Conservation (phyloP, 2,797 vertebrate species). For the Anabacerthia variegaticeps region DNA sequence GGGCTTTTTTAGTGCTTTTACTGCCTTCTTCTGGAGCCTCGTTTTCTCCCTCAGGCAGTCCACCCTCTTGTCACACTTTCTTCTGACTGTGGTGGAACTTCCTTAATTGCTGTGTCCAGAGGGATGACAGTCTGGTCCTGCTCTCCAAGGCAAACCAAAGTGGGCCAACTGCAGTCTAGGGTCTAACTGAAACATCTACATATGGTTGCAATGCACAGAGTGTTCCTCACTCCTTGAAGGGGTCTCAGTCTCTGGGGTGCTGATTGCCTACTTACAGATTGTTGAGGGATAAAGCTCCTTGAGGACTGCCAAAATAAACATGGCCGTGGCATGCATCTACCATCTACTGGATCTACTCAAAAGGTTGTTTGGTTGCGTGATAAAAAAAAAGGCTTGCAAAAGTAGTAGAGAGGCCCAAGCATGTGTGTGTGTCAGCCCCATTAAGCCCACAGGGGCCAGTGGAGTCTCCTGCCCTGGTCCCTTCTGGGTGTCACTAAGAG, state of each 20-base stretch:
- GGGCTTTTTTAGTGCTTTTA: background rate
- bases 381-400: background rate
- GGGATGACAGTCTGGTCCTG: background rate
- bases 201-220: background rate
- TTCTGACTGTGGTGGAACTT: background rate
- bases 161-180: background rate
- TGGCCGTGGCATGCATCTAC: background rate
- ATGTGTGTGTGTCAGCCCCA: accelerated
- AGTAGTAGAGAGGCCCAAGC: background rate
- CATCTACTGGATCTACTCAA: background rate
- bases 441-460: accelerated
- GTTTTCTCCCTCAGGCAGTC: background rate
- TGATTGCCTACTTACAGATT: background rate
- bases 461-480: too few species aligned
- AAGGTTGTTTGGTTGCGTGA: background rate
- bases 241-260: background rate
- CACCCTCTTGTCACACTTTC: background rate
- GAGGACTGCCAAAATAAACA: background rate
- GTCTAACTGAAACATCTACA: accelerated
- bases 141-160: background rate
- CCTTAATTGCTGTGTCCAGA: background rate
- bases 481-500: background rate
- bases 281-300: background rate
- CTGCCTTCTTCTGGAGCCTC: background rate
- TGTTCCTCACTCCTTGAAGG: background rate